phyloP scores from a whole-genome alignment of 2,113 vertebrate genomes.

The Ovibos moschatus region DNA sequence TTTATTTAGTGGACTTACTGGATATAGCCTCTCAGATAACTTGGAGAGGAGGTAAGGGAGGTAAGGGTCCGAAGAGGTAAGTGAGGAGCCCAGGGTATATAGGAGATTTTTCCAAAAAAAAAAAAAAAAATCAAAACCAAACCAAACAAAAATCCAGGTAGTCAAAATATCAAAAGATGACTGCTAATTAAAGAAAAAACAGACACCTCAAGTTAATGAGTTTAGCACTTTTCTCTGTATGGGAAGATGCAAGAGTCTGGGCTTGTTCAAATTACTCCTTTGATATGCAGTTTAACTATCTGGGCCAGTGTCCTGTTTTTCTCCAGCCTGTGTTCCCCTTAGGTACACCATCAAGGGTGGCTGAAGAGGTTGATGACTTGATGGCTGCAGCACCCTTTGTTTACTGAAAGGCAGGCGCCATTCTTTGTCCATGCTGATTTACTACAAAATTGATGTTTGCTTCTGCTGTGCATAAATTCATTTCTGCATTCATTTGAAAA shows the following conservation, averaged over 20 bases:
- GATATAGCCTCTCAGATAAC: background rate
- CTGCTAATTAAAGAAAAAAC: background rate
- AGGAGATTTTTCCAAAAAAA: background rate
- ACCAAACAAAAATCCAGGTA: background rate
- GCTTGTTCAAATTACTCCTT: background rate
- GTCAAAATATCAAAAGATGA: background rate
- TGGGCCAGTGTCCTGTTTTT: background rate
- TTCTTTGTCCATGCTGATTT: background rate
- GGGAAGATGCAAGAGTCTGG: background rate
- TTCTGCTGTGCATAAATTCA: background rate
- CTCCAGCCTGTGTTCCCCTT: background rate
- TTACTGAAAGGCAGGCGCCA: background rate
- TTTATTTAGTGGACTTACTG: background rate
- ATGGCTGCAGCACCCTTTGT: background rate
- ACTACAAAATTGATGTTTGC: background rate
- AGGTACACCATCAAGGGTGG: background rate
- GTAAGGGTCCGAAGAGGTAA: background rate
- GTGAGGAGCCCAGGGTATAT: background rate
- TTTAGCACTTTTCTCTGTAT: background rate
- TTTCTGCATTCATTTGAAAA: background rate
- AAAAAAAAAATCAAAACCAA: background rate
- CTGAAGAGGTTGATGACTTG: background rate
- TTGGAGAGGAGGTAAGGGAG: background rate
- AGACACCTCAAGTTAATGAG: background rate
- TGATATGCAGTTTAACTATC: background rate